phyloP scores from a whole-genome alignment of 2,113 vertebrate species.

The Limnothrissa miodon region DNA sequence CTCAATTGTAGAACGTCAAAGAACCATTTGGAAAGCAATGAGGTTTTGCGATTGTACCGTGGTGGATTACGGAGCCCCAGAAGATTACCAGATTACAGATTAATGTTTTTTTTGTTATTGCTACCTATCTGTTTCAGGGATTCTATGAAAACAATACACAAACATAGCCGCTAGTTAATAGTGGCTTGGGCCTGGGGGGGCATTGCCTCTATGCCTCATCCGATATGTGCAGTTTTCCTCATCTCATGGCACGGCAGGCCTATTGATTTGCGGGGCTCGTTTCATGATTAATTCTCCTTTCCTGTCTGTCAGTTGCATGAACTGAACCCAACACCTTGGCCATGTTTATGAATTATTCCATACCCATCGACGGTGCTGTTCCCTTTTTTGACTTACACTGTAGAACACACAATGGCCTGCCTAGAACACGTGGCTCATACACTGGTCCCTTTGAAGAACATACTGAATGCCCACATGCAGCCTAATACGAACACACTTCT shows the following conservation, averaged over 20 bases:
- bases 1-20: no score
- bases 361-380: neutral
- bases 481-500: slow-evolving; percentile 42
- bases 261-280: neutral
- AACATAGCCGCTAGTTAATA: no score
- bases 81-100: no score
- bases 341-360: slow-evolving; percentile 9
- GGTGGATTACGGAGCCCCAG: no score
- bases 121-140: no score
- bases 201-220: neutral
- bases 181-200: no score
- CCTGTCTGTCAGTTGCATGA: neutral
- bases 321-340: neutral
- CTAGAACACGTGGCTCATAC: neutral
- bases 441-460: neutral
- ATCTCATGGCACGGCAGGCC: slow-evolving; percentile 1
- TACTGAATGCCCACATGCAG: slow-evolving; percentile 19
- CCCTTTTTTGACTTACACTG: neutral
- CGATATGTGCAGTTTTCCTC: neutral
- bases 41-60: no score
- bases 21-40: no score
- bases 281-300: slow-evolving; percentile 7
- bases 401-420: neutral
- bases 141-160: no score
- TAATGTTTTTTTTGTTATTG: no score